Conservation (phyloP, 1,140 invertebrate species). For the Drosophila insularis region DNA sequence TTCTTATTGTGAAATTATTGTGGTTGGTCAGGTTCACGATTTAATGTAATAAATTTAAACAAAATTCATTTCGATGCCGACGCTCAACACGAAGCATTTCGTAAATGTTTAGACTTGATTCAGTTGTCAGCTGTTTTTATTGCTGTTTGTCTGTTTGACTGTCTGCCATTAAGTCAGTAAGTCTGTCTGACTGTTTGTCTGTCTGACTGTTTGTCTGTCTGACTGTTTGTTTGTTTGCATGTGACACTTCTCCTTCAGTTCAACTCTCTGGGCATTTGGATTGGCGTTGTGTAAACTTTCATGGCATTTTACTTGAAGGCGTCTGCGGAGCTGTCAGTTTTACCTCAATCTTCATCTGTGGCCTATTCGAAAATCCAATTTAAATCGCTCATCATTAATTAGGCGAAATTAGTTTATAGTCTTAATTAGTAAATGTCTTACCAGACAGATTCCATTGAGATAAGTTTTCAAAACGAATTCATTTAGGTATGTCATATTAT, state of each 20-base stretch:
- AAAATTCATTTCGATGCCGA: constrained; percentile 61
- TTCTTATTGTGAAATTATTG: constrained; percentile 25
- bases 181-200: constrained; percentile 28
- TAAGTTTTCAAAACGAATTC: constrained; percentile 47
- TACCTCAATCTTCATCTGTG: constrained; percentile 32
- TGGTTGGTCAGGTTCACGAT: constrained; percentile 61
- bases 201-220: background rate
- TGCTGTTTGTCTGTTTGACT: constrained; percentile 15
- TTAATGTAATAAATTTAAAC: constrained; percentile 68
- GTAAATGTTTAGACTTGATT: constrained; percentile 50
- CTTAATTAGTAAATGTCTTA: constrained; percentile 57
- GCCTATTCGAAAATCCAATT: constrained; percentile 44
- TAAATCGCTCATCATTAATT: constrained; percentile 73
- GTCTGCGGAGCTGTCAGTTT: constrained; percentile 3
- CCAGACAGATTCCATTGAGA: constrained; percentile 49
- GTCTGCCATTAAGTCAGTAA: constrained; percentile 15
- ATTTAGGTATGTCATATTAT: background rate
- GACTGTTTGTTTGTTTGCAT: constrained; percentile 22
- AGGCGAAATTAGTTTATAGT: constrained; percentile 51
- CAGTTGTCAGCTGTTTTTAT: constrained; percentile 14
- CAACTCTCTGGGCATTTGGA: background rate
- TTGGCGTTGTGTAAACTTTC: background rate
- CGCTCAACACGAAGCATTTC: constrained; percentile 58
- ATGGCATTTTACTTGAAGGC: constrained; percentile 1
- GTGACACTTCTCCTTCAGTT: constrained; percentile 34